Base-by-base conservation (phyloP, 2,113 vertebrate species). In the Phasianus colchicus region DNA sequence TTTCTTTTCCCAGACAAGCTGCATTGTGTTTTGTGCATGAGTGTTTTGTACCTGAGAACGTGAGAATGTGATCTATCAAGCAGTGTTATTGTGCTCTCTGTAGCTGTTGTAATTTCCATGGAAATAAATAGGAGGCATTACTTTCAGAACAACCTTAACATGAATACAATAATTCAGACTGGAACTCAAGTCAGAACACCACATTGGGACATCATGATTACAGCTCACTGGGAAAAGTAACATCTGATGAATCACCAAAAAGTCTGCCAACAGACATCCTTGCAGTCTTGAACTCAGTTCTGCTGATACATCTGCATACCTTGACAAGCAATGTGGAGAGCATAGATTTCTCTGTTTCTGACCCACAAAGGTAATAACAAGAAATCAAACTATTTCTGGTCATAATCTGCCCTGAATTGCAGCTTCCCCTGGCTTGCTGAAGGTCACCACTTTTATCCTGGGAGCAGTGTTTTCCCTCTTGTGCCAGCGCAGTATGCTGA, bases 211-310 rank as follows among this genome's bases (percentile, higher is more conserved):
- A 70, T 76, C 42, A 91, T 85, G 55, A 55, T 30, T 50, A 48
- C 22, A 43, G 4, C 15, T 86, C 52, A 22, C 34, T 47, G 52
- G 67, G 72, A 86, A 79, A 64, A 9, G 21, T 66, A 29, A 50
- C 45, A 75, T 61, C 42, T 72, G 54, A 58, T 83, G 77, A 86
- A 63, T 80, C 78, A 87, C 21, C n/a, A 27, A 45, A 66, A 57
- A 50, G 20, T 6, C 19, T 70, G 29, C 14, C 60, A 66, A 17
- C 3, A n/a, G 18, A 9, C 16, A 55, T 32, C 9, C 76, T 71
- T 1, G 0, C 6, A 32, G 19, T 2, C 66, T 69, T 0, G 1
- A 29, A 14, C 42, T 67, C 4, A 13, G 30, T 0, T 2, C 19
- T 21, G 22, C 22, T 0, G 0, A 10, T 45, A 21, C 7, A 29